Evolutionary conservation across 2,113 vertebrate genomes (phyloP), one percentile per base, ranked within the genome.

Genomic region (Gobius niger): DNA sequence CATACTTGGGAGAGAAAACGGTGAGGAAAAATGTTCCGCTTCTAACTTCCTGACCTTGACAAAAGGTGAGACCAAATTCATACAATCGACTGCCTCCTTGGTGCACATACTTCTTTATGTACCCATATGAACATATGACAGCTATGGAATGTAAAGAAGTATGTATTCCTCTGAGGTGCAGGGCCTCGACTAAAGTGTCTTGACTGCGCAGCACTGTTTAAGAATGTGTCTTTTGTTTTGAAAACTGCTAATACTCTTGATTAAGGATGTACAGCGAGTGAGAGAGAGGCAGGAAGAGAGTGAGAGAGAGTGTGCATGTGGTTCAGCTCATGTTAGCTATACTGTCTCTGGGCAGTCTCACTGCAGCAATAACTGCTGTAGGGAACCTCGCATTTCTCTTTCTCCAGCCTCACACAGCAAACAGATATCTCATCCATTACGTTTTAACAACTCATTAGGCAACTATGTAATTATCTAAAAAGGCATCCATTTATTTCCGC

Each of bases 121-220:
- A 95, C 96, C 98, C 98, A 99, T 99, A 99, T 98, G 98, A 94
- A 98, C 94, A 95, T 98, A 96, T 91, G 87, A 95, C 91, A 95
- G 94, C 96, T 99, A 98, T 99, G 98, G 98, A 99, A 99, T 99
- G 98, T 99, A 99, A 99, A 99, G 98, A 99, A 99, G 98, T 99
- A 98, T 99, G 98, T 98, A 98, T 98, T 98, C 95, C 95, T 94
- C 95, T 87, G 88, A 94, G 96, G 96, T 91, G 84, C 64, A 53
- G 81, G 91, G 91, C 93, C 80, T 91, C 93, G 81, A 59, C 77
- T 82, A 77, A 65, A 57, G 73, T 73, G 71, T 68, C 4, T 34
- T 72, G 75, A 63, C 70, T 75, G 70, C 61, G 49, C 68, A 63
- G 77, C 44, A 9, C 50, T 78, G 70, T 78, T 34, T 73, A 34